A percentile compares a stretch with the other conserved stretches of the same genome.
Evolutionary conservation across 2,888 invertebrate species (phyloP).

Genomic region (Maniola hyperantus): DNA sequence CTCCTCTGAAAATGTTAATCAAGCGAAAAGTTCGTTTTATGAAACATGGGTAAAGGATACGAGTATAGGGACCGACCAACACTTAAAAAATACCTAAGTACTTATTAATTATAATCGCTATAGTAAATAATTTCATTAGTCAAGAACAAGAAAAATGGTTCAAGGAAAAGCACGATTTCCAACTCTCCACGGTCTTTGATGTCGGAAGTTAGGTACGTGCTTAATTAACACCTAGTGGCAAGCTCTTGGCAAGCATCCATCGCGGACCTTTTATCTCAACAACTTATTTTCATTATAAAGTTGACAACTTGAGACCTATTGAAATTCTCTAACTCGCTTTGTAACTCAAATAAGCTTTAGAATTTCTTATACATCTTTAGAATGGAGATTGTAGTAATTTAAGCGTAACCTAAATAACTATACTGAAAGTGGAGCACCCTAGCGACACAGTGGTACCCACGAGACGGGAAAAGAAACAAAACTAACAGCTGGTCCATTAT

Average conservation of each 20-base stretch:
- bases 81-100: too few relatives aligned
- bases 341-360: not conserved
- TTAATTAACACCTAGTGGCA: not conserved
- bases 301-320: not conserved
- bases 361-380: not conserved
- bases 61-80: too few relatives aligned
- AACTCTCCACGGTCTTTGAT: slow-evolving; percentile 5
- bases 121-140: not conserved
- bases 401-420: too few relatives aligned
- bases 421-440: too few relatives aligned
- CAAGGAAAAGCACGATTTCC: slow-evolving; percentile 27
- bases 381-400: not conserved
- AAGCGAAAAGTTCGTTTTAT: too few relatives aligned
- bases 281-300: slow-evolving; percentile 4
- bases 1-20: too few relatives aligned
- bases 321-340: not conserved
- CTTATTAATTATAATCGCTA: too few relatives aligned
- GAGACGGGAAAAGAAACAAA: too few relatives aligned
- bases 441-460: too few relatives aligned
- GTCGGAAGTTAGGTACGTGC: slow-evolving; percentile 10
- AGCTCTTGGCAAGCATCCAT: slow-evolving; percentile 2
- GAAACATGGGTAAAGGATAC: too few relatives aligned
- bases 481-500: too few relatives aligned
- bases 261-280: not conserved
- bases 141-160: slow-evolving; percentile 20